Conservation (phyloP, 2,797 vertebrate species). For the Peromyscus nudipes region DNA sequence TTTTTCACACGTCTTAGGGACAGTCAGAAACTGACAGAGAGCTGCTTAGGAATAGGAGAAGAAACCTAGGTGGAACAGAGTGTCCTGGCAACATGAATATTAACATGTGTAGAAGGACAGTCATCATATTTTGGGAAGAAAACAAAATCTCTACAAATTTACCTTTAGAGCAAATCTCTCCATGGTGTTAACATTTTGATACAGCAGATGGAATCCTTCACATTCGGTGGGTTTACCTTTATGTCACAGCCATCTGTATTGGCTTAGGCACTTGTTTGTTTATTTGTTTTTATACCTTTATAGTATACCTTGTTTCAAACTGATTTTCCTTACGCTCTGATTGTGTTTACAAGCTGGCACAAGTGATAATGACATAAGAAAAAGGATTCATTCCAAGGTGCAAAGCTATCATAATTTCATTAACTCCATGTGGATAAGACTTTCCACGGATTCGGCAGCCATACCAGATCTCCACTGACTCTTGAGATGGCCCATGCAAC, state of each 20-base stretch:
- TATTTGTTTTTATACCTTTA: neutral
- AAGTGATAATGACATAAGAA: neutral
- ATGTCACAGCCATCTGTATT: neutral
- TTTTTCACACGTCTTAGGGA: neutral
- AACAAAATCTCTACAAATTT: slow-evolving; percentile 7
- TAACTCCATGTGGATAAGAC: neutral
- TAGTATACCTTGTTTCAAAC: neutral
- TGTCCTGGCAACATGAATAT: neutral
- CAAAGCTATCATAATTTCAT: neutral
- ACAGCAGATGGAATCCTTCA: neutral
- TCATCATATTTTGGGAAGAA: neutral
- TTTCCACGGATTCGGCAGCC: neutral
- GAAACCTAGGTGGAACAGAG: neutral
- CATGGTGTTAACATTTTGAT: neutral
- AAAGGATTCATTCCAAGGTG: slow-evolving; percentile 2
- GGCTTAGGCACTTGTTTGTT: neutral
- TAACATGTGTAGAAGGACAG: neutral
- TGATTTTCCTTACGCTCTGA: neutral
- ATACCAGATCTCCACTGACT: neutral
- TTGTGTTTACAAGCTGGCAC: neutral
- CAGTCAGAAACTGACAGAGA: neutral
- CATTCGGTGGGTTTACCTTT: neutral
- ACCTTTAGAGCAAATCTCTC: slow-evolving; percentile 21
- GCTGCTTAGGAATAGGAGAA: neutral
- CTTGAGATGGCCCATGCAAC: neutral